Evolutionary conservation across 2,888 invertebrate genomes (phyloP), one percentile per base, ranked within the genome.

Genomic region (Dasypolia templi): DNA sequence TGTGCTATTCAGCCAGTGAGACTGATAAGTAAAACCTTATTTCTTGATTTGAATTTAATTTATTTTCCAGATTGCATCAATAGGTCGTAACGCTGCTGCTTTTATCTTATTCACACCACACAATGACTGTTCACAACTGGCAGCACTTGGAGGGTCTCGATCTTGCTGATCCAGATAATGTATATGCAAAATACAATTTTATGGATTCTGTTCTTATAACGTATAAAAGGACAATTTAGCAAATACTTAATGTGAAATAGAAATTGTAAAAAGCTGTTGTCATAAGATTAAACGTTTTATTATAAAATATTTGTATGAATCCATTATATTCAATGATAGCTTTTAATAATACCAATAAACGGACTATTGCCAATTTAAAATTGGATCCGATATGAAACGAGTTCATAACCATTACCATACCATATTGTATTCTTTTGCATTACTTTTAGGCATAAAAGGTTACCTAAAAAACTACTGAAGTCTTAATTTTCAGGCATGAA

Each of bases 1-100:
- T 72, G 58, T 51, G 76, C 29, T 42, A 59, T 64, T 81, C 82
- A n/a, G 51, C 35, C 51, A 58, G 12, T 49, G 7, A 5, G 58
- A 53, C 70, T 6, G 59, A 29, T 29, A 51, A 72, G 22, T 56
- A 70, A 26, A 59, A 32, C 11, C 19, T 46, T 46, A n/a, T 61
- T 74, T 29, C 51, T 46, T 55, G 39, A 51, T 71, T 59, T n/a
- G 17, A 62, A 42, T 42, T 35, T 56, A 32, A 22, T 56, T 56
- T 32, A 2, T 56, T 56, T 56, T 32, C 12, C 9, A 22, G 11
- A 32, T n/a, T n/a, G n/a, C n/a, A n/a, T n/a, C n/a, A n/a, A n/a
- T n/a, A 32, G 2, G n/a, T 9, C 29, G 4, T 14, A 4, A 29
- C 22, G 22, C 29, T 49, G 9, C 22, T 32, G 17, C 32, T 46